A percentile compares a stretch with the other conserved stretches of the same genome.
These are phyloP conservation scores for Pachyramphus minor DNA, from an alignment of 2,113 vertebrate species.

Conservation along the genomic window DNA sequence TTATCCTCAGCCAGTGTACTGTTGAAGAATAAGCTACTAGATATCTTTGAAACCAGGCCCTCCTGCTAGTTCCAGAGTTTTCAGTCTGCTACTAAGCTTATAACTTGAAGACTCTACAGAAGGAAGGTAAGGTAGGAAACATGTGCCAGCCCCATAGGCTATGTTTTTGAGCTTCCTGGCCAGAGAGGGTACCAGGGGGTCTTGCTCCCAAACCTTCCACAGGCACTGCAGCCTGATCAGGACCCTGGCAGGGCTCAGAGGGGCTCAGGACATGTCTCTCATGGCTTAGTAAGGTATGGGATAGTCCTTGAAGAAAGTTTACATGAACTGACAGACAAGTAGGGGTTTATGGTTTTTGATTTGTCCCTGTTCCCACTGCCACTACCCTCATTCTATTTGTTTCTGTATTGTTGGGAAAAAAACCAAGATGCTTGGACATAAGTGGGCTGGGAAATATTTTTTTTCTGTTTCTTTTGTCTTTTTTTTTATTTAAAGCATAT, in stretches of 20 bases:
- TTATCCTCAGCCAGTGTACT: slow-evolving; percentile 12
- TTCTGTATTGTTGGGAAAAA: background rate
- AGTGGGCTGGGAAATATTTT: background rate
- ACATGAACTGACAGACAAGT: background rate
- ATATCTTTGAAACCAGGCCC: background rate
- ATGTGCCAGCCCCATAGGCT: background rate
- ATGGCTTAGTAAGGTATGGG: background rate
- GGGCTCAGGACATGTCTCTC: background rate
- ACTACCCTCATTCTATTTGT: background rate
- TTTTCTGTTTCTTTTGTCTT: background rate
- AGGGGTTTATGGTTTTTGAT: accelerated
- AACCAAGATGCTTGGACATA: accelerated
- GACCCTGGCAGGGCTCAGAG: background rate
- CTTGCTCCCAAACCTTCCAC: background rate
- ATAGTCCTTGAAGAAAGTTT: background rate
- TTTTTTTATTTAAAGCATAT: background rate
- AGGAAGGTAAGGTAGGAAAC: background rate
- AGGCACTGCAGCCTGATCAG: background rate
- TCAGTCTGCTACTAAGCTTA: background rate
- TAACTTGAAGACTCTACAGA: background rate
- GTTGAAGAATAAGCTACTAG: slow-evolving; percentile 10
- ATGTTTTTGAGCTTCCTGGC: background rate
- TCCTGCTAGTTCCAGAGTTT: background rate
- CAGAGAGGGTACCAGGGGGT: accelerated
- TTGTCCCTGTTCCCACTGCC: accelerated